These are phyloP conservation scores for Lasioglossum pauxillum DNA, from an alignment of 2,888 invertebrate species.

Conservation along the genomic window DNA sequence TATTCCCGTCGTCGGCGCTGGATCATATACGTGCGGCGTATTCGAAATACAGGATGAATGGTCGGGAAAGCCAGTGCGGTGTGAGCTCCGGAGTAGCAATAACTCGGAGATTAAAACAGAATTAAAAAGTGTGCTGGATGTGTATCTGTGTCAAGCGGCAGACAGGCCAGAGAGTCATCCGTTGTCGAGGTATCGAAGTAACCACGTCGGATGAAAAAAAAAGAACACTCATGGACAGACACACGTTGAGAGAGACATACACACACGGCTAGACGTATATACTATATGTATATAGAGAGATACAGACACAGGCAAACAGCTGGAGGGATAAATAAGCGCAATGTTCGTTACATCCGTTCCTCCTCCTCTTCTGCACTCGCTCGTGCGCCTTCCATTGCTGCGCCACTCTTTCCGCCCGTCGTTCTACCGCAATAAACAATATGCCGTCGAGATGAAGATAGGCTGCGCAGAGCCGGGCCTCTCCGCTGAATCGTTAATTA, in stretches of 20 bases:
- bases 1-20: slow-evolving; percentile 74
- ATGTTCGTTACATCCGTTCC: slow-evolving; percentile 48
- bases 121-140: slow-evolving; percentile 82
- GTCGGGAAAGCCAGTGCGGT: slow-evolving; percentile 57
- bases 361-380: not conserved
- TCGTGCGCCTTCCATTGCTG: slow-evolving; percentile 22
- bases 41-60: slow-evolving; percentile 74
- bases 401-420: slow-evolving; percentile 1
- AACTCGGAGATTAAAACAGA: slow-evolving; percentile 83
- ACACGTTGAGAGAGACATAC: not conserved
- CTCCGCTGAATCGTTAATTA: slow-evolving; percentile 53
- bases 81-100: slow-evolving; percentile 79
- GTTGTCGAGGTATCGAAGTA: slow-evolving; percentile 70
- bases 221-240: not conserved
- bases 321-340: slow-evolving; percentile 60
- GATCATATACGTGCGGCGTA: slow-evolving; percentile 71
- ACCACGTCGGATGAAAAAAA: slow-evolving; percentile 63
- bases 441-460: slow-evolving; percentile 44
- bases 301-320: not conserved
- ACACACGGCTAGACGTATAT: not conserved
- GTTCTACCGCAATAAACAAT: slow-evolving; percentile 43
- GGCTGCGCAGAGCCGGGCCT: not conserved
- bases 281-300: not conserved
- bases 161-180: slow-evolving; percentile 58
- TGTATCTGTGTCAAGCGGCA: slow-evolving; percentile 80